phyloP scores from a whole-genome alignment of 2,797 vertebrate genomes.

The Thaleichthys pacificus region DNA sequence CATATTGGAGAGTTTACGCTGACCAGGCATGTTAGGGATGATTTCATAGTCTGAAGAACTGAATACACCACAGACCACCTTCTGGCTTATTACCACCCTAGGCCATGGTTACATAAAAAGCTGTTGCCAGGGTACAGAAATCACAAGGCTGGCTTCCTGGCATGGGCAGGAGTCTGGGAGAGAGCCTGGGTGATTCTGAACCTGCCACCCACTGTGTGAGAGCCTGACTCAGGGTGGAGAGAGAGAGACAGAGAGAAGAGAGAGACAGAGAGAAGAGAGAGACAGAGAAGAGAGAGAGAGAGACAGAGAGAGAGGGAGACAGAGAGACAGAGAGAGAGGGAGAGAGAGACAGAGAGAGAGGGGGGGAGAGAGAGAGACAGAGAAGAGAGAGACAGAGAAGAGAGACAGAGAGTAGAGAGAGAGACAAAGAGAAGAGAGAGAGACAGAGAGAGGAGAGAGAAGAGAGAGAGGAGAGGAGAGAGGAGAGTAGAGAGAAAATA shows the following conservation, averaged over 20 bases:
- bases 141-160: constrained; percentile 28
- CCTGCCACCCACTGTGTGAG: constrained; percentile 58
- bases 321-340: background rate
- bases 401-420: too few species aligned
- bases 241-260: constrained; percentile 33
- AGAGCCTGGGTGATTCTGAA: constrained; percentile 42
- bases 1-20: background rate
- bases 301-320: background rate
- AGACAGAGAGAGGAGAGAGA: too few species aligned
- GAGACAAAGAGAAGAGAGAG: too few species aligned
- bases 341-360: constrained; percentile 37
- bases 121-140: constrained; percentile 39
- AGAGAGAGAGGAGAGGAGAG: constrained; percentile 31
- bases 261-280: too few species aligned
- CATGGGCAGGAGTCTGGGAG: constrained; percentile 27
- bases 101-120: constrained; percentile 18
- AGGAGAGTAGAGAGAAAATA: too few species aligned
- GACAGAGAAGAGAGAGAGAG: too few species aligned
- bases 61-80: constrained; percentile 9
- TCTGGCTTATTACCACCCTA: constrained; percentile 14
- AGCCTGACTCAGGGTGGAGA: constrained; percentile 50
- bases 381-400: too few species aligned
- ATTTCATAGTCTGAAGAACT: constrained; percentile 1
- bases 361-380: background rate
- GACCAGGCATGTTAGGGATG: background rate